Percentiles rank a stretch among this genome's conserved stretches.
phyloP scores from a whole-genome alignment of 2,797 vertebrate species.

The Acanthiza pusilla region DNA sequence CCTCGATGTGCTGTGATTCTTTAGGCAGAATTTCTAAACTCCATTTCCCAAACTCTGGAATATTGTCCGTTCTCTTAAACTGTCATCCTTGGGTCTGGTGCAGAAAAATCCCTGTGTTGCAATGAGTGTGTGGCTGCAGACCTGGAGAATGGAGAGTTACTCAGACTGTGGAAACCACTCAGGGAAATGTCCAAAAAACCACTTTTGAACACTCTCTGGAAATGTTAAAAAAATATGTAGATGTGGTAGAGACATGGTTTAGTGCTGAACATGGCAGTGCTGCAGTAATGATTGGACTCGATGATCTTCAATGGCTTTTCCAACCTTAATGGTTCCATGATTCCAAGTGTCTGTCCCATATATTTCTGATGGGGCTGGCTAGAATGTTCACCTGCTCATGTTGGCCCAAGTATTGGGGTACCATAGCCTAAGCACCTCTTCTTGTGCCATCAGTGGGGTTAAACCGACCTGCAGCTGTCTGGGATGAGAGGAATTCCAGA shows the following conservation, averaged over 20 bases:
- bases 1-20: not conserved
- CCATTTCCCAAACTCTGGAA: not conserved
- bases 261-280: not conserved
- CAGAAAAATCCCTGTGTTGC: not conserved
- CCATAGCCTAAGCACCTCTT: not conserved
- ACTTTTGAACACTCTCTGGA: not conserved
- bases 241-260: not conserved
- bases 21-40: not conserved
- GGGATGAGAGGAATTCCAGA: not conserved
- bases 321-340: not conserved
- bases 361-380: not conserved
- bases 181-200: not conserved
- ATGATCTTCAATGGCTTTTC: not conserved
- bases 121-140: rapidly evolving
- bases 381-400: rapidly evolving
- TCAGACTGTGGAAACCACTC: not conserved
- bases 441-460: not conserved
- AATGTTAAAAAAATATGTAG: not conserved
- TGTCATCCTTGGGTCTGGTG: no score
- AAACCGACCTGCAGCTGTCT: not conserved
- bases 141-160: not conserved
- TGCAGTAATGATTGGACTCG: not conserved
- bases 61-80: not conserved
- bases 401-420: not conserved
- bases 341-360: not conserved